These are phyloP conservation scores for Drosophila ananassae DNA, from an alignment of 1,140 invertebrate species.

Conservation along the genomic window DNA sequence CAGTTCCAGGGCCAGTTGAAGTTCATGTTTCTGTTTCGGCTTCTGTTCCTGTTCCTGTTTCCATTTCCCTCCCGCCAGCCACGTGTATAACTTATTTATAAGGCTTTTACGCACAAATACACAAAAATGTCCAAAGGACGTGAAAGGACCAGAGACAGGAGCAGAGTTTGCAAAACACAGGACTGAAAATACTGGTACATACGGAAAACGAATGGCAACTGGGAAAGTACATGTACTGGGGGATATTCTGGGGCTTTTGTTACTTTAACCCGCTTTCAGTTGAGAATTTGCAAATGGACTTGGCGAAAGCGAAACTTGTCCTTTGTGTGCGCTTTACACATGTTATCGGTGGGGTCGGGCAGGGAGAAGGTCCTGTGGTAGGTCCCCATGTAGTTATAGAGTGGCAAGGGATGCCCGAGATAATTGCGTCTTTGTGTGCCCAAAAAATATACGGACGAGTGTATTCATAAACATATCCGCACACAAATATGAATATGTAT, in stretches of 20 bases:
- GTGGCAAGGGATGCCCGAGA: slow-evolving; percentile 43
- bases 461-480: slow-evolving; percentile 43
- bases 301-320: slow-evolving; percentile 70
- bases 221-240: slow-evolving; percentile 7
- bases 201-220: slow-evolving; percentile 11
- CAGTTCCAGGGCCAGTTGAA: slow-evolving; percentile 37
- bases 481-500: slow-evolving; percentile 2
- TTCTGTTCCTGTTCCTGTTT: slow-evolving; percentile 1
- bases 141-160: neutral
- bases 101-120: slow-evolving; percentile 80
- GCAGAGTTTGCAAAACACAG: slow-evolving; percentile 30
- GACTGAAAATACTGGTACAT: slow-evolving; percentile 10
- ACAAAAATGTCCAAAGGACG: slow-evolving; percentile 37
- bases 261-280: slow-evolving; percentile 75
- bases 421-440: slow-evolving; percentile 64
- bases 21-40: slow-evolving; percentile 29
- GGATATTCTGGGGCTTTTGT: slow-evolving; percentile 45
- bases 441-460: slow-evolving; percentile 24
- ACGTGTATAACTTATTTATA: slow-evolving; percentile 81
- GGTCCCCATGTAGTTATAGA: slow-evolving; percentile 14
- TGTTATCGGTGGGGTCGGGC: slow-evolving; percentile 27
- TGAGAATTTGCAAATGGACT: slow-evolving; percentile 75
- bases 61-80: slow-evolving; percentile 27
- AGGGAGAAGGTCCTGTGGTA: neutral
- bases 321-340: slow-evolving; percentile 79